These are phyloP conservation scores for Brienomyrus brachyistius DNA, from an alignment of 2,113 vertebrate species.

Conservation along the genomic window DNA sequence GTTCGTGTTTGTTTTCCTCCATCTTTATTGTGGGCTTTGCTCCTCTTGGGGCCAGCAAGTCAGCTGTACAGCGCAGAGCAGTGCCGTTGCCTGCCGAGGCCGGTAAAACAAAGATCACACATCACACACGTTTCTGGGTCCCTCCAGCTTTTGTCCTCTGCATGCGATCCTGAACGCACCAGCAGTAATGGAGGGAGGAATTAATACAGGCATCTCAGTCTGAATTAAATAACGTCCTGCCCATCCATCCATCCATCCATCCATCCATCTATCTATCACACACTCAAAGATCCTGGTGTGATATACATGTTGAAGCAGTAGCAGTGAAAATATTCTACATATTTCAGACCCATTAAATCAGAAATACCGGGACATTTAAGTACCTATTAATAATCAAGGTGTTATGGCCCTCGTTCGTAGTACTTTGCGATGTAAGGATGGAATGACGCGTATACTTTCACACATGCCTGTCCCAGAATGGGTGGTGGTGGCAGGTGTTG, in stretches of 20 bases:
- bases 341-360: neutral
- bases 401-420: neutral
- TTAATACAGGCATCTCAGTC: neutral
- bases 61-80: neutral
- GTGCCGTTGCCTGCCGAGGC: neutral
- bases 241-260: neutral
- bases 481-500: neutral
- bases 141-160: neutral
- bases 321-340: neutral
- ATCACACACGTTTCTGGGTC: neutral
- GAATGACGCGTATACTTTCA: neutral
- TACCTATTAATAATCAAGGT: neutral
- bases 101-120: neutral
- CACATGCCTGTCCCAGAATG: neutral
- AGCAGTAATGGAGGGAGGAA: neutral
- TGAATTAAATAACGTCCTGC: neutral
- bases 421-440: neutral
- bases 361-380: neutral
- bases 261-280: neutral
- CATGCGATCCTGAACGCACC: neutral
- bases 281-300: neutral
- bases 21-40: neutral
- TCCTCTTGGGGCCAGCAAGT: neutral
- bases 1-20: neutral
- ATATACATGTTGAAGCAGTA: neutral